phyloP scores from a whole-genome alignment of 2,113 vertebrate genomes.

The Zootoca vivipara region DNA sequence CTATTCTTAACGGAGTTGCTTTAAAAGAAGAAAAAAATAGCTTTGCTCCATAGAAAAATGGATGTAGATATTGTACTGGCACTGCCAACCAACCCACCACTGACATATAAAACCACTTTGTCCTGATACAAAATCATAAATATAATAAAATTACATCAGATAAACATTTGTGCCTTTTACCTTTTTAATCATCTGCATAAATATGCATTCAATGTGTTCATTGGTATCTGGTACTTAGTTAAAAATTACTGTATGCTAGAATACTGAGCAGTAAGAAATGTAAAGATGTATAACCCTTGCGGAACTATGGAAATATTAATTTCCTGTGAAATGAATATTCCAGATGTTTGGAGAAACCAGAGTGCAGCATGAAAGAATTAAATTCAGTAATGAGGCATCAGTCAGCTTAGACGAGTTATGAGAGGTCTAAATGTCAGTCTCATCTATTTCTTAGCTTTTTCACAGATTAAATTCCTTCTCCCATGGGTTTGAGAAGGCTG shows the following conservation, averaged over 20 bases:
- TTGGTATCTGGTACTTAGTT: constrained; percentile 47
- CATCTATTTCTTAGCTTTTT: constrained; percentile 17
- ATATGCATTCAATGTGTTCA: constrained; percentile 50
- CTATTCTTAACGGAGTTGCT: too few species aligned
- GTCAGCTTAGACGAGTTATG: constrained; percentile 27
- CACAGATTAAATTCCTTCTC: constrained; percentile 1
- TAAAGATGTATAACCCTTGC: constrained; percentile 21
- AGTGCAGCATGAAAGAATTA: constrained; percentile 33
- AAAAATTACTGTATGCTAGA: constrained; percentile 38
- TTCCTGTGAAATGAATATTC: constrained; percentile 51
- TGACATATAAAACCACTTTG: constrained; percentile 37
- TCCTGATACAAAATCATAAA: constrained; percentile 14
- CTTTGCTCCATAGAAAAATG: not conserved
- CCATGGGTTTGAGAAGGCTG: constrained; percentile 22
- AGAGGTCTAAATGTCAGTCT: constrained; percentile 53
- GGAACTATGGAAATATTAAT: constrained; percentile 40
- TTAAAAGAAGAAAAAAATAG: too few species aligned
- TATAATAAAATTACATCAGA: constrained; percentile 11
- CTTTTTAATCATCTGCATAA: constrained; percentile 35
- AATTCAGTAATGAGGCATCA: constrained; percentile 30
- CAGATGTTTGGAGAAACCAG: constrained; percentile 36
- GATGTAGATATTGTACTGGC: not conserved
- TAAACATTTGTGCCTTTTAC: constrained; percentile 32
- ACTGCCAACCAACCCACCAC: not conserved
- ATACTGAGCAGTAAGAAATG: not conserved